These are phyloP conservation scores for Bryconaethiops microstoma DNA, from an alignment of 2,797 vertebrate genomes.

Conservation along the genomic window DNA sequence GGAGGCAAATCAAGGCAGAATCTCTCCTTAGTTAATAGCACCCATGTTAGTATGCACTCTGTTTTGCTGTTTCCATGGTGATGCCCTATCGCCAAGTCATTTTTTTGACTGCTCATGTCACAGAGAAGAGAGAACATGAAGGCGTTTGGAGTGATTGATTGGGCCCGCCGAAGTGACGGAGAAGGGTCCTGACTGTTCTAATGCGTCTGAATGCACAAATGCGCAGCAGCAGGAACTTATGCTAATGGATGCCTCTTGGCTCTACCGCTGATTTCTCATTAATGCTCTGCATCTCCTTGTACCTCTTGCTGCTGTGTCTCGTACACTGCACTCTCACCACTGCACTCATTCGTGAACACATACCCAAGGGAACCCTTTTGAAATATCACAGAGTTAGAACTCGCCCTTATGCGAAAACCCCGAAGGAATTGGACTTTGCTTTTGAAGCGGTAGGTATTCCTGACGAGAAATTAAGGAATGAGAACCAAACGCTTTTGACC, in stretches of 20 bases:
- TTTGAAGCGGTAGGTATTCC: constrained; percentile 16
- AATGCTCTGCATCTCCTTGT: constrained; percentile 16
- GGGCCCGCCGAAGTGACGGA: constrained; percentile 11
- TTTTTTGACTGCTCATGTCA: constrained; percentile 15
- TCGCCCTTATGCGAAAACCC: constrained; percentile 9
- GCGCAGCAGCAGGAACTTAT: constrained; percentile 40
- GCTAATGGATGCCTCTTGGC: constrained; percentile 39
- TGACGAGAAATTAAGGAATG: constrained; percentile 13
- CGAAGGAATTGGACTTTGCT: constrained; percentile 9
- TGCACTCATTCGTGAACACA: background rate
- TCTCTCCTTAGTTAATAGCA: constrained; percentile 14
- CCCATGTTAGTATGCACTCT: constrained; percentile 19
- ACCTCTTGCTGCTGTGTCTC: constrained; percentile 27
- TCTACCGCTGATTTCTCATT: constrained; percentile 38
- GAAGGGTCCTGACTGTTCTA: constrained; percentile 27
- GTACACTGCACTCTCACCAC: constrained; percentile 3
- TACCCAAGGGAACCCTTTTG: constrained; percentile 4
- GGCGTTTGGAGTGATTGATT: constrained; percentile 38
- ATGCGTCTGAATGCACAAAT: constrained; percentile 27
- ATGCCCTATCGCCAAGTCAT: constrained; percentile 16
- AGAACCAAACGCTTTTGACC: background rate
- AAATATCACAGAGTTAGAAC: constrained; percentile 33
- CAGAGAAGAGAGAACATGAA: constrained; percentile 24
- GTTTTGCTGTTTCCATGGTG: constrained; percentile 44
- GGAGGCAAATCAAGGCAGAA: constrained; percentile 44